Base-by-base conservation (phyloP, 2,888 invertebrate species). In the Drosophila ustulata region DNA sequence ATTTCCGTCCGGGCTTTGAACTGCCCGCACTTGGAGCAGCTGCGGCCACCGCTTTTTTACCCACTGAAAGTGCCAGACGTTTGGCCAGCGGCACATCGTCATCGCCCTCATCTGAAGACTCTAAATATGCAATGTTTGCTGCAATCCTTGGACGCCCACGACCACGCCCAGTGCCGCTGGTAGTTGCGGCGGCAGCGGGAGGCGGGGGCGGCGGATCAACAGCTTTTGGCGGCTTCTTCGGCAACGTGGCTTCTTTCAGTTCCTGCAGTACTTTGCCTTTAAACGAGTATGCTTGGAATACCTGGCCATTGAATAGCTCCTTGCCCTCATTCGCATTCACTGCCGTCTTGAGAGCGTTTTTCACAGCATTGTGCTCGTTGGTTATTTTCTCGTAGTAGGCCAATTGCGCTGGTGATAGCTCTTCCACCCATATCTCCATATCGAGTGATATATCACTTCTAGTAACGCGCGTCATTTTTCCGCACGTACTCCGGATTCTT, bases 371-470 rank as follows among this genome's bases (percentile, higher is more conserved):
- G 80, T 95, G 95, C 83, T 96, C 96, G 69, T 94, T 94, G 73
- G 95, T 94, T 7, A 94, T 94, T 91, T 94, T 94, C 74, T 94
- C 94, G 76, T 94, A 94, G 0, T 94, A 94, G 47, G 94, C 93
- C 18, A 94, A 89, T 90, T 96, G 96, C 1, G 93, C 94, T 56
- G 95, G 94, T 0, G 95, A 94, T 0, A 96, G 92, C 46, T 95
- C 95, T 69, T 97, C 96, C 39, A 95, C 94, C 93, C 94, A 95
- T 88, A 95, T 95, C 78, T 96, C 96, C 89, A 97, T 93, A 66
- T 95, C 94, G 51, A 96, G 91, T 53, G 84, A 86, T 65, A 92
- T 90, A 71, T 92, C 90, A 67, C 82, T 89, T 72, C 88, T 90
- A 4, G 89, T 83, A 41, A 90, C 87, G 58, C 91, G 91, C 90